Evolutionary conservation across 2,888 invertebrate species (phyloP), one percentile per base, ranked within the genome.

Genomic region (Lagria hirta): DNA sequence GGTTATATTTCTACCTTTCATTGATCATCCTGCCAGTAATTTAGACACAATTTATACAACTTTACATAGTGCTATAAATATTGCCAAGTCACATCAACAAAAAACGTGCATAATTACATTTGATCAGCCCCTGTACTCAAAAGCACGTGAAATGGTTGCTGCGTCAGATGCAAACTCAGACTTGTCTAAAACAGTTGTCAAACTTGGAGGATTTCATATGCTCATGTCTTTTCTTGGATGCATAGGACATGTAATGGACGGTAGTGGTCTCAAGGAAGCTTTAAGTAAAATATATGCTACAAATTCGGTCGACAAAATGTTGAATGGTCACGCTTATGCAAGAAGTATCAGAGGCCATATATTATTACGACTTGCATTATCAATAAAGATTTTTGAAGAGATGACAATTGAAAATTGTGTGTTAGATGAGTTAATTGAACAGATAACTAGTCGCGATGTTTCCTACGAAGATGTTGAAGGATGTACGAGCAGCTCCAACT

Each of bases 161-260:
- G 33, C 52, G 2, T 27, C 41, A 26, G 35, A 48, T 42, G 50
- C 50, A 15, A 52, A 43, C 35, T 49, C 60, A 52, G 37, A 58
- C 42, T 26, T 60, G 55, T 53, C 73, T 20, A 68, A 67, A 16
- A 45, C 60, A 11, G 34, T 57, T 11, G 33, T 61, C n/a, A 52
- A 57, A 46, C 57, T 62, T 5, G 61, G 58, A 40, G 58, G 54
- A 40, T 58, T 62, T 45, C 57, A 60, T 55, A 51, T 57, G 50
- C 46, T 64, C 13, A 65, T 70, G 68, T 69, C 64, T 1, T 71
- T 61, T 52, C 30, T 70, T n/a, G 66, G 66, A 43, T 41, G 58
- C 16, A 64, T 71, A 21, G 69, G 67, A 15, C 48, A 59, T 43
- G 62, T 70, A 42, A 71, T 71, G 69, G 46, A 52, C 32, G 67